Conservation (phyloP, 2,113 vertebrate genomes). For the Hypomesus transpacificus region DNA sequence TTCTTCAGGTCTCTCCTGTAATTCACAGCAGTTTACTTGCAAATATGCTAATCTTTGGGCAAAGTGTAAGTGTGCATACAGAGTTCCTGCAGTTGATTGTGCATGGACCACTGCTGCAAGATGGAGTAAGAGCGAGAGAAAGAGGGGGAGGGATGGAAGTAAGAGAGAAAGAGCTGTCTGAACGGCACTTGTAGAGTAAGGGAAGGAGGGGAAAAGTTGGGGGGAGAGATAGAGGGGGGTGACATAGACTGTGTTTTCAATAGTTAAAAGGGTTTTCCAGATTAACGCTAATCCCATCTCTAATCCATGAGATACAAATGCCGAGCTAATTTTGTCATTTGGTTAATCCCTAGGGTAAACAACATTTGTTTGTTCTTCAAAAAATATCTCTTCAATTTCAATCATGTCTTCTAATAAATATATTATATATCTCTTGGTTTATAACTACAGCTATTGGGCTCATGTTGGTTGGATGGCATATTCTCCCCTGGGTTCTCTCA, state of each 20-base stretch:
- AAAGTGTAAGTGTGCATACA: conserved; percentile 66
- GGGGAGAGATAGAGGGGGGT: conserved; percentile 13
- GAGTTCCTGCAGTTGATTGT: conserved; percentile 57
- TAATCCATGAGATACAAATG: conserved; percentile 40
- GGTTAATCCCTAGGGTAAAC: conserved; percentile 27
- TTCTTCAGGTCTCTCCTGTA: conserved; percentile 45
- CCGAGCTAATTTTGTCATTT: conserved; percentile 40
- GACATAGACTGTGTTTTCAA: conserved; percentile 14
- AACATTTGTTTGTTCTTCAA: not conserved
- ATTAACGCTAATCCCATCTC: conserved; percentile 46
- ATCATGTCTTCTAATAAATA: conserved; percentile 21
- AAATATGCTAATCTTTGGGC: conserved; percentile 74
- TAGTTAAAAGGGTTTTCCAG: conserved; percentile 33
- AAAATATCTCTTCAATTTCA: conserved; percentile 29
- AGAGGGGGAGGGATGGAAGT: not conserved
- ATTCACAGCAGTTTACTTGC: conserved; percentile 67
- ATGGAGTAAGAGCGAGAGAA: conserved; percentile 5
- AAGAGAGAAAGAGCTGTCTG: conserved; percentile 11
- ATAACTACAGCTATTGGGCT: conserved; percentile 15
- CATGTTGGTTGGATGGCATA: conserved; percentile 37
- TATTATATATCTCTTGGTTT: conserved; percentile 20
- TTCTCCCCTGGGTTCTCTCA: conserved; percentile 19
- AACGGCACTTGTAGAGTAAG: conserved; percentile 28
- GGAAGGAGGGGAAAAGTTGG: no score
- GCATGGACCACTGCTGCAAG: conserved; percentile 60